Evolutionary conservation across 35 echinoderm and acorn worm genomes (phyloP).

Genomic region (Strongylocentrotus purpuratus): DNA sequence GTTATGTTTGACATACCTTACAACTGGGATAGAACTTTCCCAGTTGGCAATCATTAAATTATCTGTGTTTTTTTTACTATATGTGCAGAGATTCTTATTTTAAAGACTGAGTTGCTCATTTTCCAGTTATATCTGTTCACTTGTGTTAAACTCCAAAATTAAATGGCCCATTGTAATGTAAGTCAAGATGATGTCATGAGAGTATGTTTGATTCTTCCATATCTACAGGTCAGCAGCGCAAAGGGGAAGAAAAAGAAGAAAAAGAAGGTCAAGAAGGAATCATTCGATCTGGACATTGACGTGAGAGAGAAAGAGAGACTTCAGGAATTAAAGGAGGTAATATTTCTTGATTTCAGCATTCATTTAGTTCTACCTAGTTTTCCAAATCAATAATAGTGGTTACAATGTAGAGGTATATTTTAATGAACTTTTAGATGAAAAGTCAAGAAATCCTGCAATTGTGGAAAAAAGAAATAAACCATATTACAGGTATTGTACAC

Average conservation of each 20-base stretch:
- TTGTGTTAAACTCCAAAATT: not conserved
- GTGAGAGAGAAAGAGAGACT: slow-evolving; percentile 29
- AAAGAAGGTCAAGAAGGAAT: slow-evolving; percentile 16
- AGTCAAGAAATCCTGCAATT: not conserved
- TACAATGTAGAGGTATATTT: not conserved
- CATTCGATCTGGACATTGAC: slow-evolving; percentile 14
- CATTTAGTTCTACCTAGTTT: not conserved
- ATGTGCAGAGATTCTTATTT: too few relatives aligned
- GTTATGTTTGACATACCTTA: too few relatives aligned
- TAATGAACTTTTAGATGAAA: not conserved
- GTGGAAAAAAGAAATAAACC: not conserved
- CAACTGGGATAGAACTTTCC: too few relatives aligned
- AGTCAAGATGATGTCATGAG: not conserved
- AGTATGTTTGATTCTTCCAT: not conserved
- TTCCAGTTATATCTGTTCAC: too few relatives aligned
- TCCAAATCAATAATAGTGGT: not conserved
- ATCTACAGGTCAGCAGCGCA: not conserved
- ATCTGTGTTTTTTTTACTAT: too few relatives aligned
- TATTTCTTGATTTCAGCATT: not conserved
- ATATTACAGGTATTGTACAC: not conserved
- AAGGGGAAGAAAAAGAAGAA: slow-evolving; percentile 15
- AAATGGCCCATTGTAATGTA: not conserved
- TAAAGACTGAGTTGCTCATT: too few relatives aligned
- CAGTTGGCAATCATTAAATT: too few relatives aligned
- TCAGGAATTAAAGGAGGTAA: slow-evolving; percentile 38